Evolutionary conservation across 2,888 invertebrate species (phyloP), one percentile per base, ranked within the genome.

Genomic region (Lordiphosa fenestrarum): DNA sequence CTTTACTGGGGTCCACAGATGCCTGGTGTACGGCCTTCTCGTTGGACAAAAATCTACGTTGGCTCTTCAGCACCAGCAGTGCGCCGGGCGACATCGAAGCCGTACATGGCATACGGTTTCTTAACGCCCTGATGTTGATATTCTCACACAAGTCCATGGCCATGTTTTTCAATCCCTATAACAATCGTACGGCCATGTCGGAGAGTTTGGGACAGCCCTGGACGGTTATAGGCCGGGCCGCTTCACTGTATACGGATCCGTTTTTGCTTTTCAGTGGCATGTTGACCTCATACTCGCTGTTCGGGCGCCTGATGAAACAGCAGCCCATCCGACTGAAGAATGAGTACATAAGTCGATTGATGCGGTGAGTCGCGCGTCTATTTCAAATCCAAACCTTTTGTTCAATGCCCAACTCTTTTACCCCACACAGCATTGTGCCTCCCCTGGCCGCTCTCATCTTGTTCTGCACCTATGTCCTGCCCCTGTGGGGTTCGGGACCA

Each of bases 121-220:
- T 94, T 5, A 94, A 94, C 76, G 94, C 94, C 1, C 42, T 92
- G 5, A 91, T 93, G 90, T 85, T 94, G 57, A 84, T 94, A 6
- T 75, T 92, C 4, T 91, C 93, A 0, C 94, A 94, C 85, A 94
- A 94, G 84, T 93, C 93, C n/a, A 92, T 94, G 92, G 93, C 94
- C 1, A 84, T 93, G 53, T 93, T 94, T 77, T 94, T 93, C 73
- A 91, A 92, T 78, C 93, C 94, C 2, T 94, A 92, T 76, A 87
- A 91, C 42, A 94, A 94, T 78, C 90, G 94, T 65, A 94, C 94
- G 0, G 89, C 90, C 66, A 93, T 93, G 92, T 89, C 92, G 0
- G 93, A 93, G 93, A 90, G 88, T 63, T 87, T 93, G 51, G 92
- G 92, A 0, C 90, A 91, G 77, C 91, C 93, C 3, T 94, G 93